These are phyloP conservation scores for Opisthocomus hoazin DNA, from an alignment of 2,113 vertebrate genomes.

Conservation along the genomic window DNA sequence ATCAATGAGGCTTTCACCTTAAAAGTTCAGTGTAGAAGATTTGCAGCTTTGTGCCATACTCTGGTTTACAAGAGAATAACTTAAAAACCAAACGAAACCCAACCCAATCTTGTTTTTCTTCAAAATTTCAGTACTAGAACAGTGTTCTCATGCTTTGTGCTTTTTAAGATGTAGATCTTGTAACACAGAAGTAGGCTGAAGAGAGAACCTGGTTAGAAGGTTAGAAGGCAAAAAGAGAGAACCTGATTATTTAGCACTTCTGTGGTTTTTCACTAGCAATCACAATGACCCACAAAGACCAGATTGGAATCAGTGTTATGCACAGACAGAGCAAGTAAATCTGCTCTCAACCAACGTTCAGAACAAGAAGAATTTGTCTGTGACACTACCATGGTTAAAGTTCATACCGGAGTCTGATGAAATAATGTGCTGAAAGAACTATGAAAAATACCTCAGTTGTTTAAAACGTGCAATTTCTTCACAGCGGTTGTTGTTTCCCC, in stretches of 20 bases:
- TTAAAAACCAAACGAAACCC: not conserved
- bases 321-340: not conserved
- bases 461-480: not conserved
- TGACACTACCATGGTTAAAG: not conserved
- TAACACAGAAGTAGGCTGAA: not conserved
- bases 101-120: not conserved
- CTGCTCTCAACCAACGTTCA: not conserved
- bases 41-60: not conserved
- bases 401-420: not conserved
- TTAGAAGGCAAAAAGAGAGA: too few relatives aligned
- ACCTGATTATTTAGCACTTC: not conserved
- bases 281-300: not conserved
- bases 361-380: not conserved
- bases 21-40: not conserved
- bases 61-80: not conserved
- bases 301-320: not conserved
- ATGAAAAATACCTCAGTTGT: not conserved
- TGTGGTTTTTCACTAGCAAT: not conserved
- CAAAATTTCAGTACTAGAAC: not conserved
- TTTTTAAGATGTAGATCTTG: not conserved
- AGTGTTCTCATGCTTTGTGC: not conserved
- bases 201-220: not conserved
- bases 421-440: not conserved
- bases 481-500: not conserved
- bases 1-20: not conserved